Evolutionary conservation across 2,888 invertebrate genomes (phyloP).

Genomic region (Esperia sulphurella): DNA sequence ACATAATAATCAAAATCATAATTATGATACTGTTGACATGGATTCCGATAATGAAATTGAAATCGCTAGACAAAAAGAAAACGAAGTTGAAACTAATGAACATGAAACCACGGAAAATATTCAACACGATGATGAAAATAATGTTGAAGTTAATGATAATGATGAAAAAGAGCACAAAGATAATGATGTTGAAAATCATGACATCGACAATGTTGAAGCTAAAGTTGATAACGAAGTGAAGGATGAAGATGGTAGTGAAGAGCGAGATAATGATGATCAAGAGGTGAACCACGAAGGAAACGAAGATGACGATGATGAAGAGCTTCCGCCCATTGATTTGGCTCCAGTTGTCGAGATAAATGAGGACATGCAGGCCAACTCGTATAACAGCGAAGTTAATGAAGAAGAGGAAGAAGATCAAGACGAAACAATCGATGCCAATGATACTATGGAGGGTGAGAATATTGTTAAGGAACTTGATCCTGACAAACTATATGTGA

Average conservation of each 20-base stretch:
- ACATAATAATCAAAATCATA: conserved; percentile 50
- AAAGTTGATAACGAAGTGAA: conserved; percentile 24
- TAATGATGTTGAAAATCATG: conserved; percentile 32
- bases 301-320: conserved; percentile 59
- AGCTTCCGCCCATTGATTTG: conserved; percentile 46
- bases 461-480: conserved; percentile 49
- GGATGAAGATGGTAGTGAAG: conserved; percentile 30
- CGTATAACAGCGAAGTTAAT: conserved; percentile 53
- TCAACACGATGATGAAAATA: conserved; percentile 33
- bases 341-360: conserved; percentile 71
- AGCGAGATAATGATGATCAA: conserved; percentile 37
- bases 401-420: conserved; percentile 52
- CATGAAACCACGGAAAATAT: conserved; percentile 31
- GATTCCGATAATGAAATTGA: conserved; percentile 75
- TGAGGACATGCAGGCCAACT: conserved; percentile 59
- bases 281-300: conserved; percentile 41
- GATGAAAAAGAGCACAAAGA: conserved; percentile 38
- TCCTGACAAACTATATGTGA: conserved; percentile 60
- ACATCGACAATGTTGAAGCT: conserved; percentile 27
- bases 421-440: conserved; percentile 39
- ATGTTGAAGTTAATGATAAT: conserved; percentile 41
- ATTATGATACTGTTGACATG: conserved; percentile 72
- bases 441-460: conserved; percentile 44
- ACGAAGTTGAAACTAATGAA: conserved; percentile 34
- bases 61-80: conserved; percentile 59